Conservation (phyloP, 2,113 vertebrate species). For the Urocitellus parryii region DNA sequence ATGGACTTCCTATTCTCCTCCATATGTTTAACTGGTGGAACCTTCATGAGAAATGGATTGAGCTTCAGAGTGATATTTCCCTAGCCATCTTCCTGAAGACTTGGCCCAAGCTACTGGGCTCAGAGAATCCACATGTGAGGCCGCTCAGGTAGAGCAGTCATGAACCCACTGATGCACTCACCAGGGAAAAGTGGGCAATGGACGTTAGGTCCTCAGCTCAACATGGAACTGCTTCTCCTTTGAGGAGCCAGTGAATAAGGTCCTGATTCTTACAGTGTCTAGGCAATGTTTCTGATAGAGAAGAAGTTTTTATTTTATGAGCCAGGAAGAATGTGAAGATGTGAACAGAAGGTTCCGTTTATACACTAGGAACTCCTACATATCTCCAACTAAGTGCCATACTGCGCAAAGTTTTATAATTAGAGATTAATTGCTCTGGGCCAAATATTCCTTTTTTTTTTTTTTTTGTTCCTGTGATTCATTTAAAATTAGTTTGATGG, state of each 20-base stretch:
- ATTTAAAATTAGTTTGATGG: slow-evolving; percentile 50
- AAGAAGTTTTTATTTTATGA: slow-evolving; percentile 38
- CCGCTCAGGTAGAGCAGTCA: no score
- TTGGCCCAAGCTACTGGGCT: background rate
- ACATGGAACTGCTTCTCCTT: background rate
- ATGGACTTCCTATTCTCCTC: background rate
- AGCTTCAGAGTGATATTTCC: background rate
- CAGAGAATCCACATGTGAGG: background rate
- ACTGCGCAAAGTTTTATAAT: background rate
- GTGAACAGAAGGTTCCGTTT: background rate
- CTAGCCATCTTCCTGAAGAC: background rate
- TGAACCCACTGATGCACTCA: background rate
- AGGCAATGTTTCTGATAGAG: background rate
- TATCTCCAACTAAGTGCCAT: background rate
- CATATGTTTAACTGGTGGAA: background rate
- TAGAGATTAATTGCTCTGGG: background rate
- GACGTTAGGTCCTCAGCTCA: background rate
- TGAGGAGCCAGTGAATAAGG: background rate
- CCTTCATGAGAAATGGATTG: background rate
- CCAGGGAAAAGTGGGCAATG: background rate
- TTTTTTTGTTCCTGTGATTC: background rate
- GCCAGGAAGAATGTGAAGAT: background rate
- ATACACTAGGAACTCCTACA: background rate
- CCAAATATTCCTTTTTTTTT: background rate
- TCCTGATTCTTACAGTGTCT: background rate